Base-by-base conservation (phyloP, 2,888 invertebrate species). In the Catocala nupta region DNA sequence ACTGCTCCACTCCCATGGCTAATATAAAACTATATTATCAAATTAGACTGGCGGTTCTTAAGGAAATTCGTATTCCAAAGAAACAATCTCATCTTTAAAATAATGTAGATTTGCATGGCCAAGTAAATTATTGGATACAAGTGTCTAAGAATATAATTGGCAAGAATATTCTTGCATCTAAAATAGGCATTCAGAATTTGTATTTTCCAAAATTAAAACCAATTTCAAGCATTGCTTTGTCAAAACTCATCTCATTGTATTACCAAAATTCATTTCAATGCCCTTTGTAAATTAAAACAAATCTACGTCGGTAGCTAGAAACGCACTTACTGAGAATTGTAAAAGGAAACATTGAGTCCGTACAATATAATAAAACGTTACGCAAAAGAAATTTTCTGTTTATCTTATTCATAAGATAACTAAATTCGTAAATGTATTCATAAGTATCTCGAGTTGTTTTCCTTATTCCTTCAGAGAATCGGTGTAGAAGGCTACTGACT, bases 381-480 rank as follows among this genome's bases (percentile, higher is more conserved):
- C 11, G 25, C 10, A 25, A 3, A 48, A 48, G 9, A 25, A 10
- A 13, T 11, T 44, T 47, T 33, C 3, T 8, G 3, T 5, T 48
- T 34, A 50, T 34, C 49, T 34, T 34, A 33, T 50, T 34, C 49
- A 34, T 50, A 34, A 50, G 48, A 10, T 48, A 48, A 16, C 34
- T 34, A 13, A 51, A 36, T 51, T 12, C 12, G 36, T 51, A 51
- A 51, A 51, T 51, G 12, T 34, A 50, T 50, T 50, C 33, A n/a
- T 5, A 34, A 50, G 34, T 50, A 50, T 50, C 34, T 50, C 45
- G 33, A 25, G 8, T n/a, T 25, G 48, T 34, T 49, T 49, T 34
- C n/a, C 16, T 16, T 48, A 48, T 34, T 16, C 4, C 16, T 16
- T 34, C 12, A n/a, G 34, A 34, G n/a, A 5, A n/a, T 5, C 9